A percentile compares a stretch with the other conserved stretches of the same genome.
Conservation (phyloP, 2,888 invertebrate genomes). For the Cantharis flavilabris region DNA sequence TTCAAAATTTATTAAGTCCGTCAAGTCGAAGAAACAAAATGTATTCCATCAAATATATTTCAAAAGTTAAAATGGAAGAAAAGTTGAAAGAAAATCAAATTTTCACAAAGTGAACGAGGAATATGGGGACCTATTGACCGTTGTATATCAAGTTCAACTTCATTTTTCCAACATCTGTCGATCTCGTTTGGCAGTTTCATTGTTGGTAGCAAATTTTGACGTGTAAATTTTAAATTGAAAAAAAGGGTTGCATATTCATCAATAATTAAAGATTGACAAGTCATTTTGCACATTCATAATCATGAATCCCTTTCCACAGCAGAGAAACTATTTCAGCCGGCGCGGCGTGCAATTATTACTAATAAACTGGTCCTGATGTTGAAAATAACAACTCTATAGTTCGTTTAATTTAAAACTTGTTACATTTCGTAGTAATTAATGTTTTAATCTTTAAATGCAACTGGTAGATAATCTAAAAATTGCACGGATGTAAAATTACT, state of each 20-base stretch:
- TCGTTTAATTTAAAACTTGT: neutral
- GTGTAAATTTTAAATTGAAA: conserved; percentile 1
- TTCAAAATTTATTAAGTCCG: neutral
- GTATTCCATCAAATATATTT: neutral
- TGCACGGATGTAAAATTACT: neutral
- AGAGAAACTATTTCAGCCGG: neutral
- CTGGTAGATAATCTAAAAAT: neutral
- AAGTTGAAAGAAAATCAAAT: conserved; percentile 8
- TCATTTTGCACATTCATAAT: conserved; percentile 6
- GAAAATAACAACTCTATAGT: neutral
- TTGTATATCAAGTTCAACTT: conserved; percentile 16
- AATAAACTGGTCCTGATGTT: neutral
- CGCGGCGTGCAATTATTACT: neutral
- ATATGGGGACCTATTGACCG: conserved; percentile 7
- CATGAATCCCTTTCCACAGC: neutral
- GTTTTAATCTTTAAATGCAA: neutral
- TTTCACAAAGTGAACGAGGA: conserved; percentile 5
- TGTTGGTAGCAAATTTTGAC: conserved; percentile 11
- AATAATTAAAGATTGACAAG: conserved; percentile 7
- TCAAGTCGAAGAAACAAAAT: neutral
- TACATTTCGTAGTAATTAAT: neutral
- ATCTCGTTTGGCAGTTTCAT: conserved; percentile 11
- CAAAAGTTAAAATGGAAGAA: neutral
- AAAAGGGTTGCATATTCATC: conserved; percentile 11
- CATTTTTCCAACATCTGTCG: conserved; percentile 15